phyloP scores from a whole-genome alignment of 2,888 invertebrate species.

The Pseudanteris insignis region DNA sequence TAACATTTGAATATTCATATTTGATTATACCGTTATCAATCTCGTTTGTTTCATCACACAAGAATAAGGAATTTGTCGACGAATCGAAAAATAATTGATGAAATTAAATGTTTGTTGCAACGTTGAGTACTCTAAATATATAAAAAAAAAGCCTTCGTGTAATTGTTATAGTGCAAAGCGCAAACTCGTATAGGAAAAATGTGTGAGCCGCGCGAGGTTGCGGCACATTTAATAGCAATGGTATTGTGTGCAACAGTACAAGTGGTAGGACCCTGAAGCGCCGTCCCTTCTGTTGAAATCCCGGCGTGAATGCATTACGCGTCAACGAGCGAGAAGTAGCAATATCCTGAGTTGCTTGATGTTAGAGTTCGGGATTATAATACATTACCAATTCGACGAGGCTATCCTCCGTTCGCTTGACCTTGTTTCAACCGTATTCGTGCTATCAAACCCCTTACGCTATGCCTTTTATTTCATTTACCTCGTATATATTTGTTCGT shows the following conservation, averaged over 20 bases:
- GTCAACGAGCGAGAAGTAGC: conserved; percentile 66
- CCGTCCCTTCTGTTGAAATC: conserved; percentile 55
- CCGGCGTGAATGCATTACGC: conserved; percentile 66
- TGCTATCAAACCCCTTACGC: no score
- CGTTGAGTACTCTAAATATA: no score
- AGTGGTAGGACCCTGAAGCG: conserved; percentile 17
- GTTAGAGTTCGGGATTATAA: conserved; percentile 62
- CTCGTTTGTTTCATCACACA: no score
- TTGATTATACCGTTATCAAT: no score
- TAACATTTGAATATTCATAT: no score
- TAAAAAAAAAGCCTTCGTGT: no score
- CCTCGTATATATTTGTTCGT: no score
- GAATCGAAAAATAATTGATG: no score
- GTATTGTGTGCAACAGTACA: conserved; percentile 40
- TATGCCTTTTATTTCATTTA: neutral
- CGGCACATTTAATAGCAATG: conserved; percentile 48
- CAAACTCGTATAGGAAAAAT: conserved; percentile 43
- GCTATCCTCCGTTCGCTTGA: conserved; percentile 51
- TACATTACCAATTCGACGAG: conserved; percentile 66
- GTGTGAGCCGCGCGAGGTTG: no score
- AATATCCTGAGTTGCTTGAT: conserved; percentile 64
- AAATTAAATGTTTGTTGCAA: no score
- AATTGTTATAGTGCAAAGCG: conserved; percentile 44
- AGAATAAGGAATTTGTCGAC: no score
- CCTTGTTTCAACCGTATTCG: conserved; percentile 57